phyloP scores from a whole-genome alignment of 2,888 invertebrate species.

The Brachypterus glaber region DNA sequence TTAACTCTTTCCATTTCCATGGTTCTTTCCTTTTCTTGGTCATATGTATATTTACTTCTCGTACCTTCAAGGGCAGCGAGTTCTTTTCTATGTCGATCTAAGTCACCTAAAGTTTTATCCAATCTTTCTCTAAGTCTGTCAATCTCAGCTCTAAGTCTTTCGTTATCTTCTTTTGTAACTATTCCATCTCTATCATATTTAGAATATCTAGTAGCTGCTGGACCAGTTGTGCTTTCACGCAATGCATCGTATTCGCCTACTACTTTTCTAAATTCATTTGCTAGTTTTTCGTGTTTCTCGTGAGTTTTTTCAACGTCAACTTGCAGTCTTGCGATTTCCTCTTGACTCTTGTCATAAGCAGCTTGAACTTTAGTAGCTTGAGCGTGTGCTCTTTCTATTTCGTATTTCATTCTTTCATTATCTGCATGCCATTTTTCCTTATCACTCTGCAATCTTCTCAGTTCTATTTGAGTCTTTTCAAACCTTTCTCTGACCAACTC shows the following conservation, averaged over 20 bases:
- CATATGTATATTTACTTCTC: constrained; percentile 70
- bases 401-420: constrained; percentile 74
- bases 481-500: constrained; percentile 83
- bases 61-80: constrained; percentile 67
- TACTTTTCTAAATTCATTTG: constrained; percentile 70
- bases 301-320: constrained; percentile 84
- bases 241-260: constrained; percentile 71
- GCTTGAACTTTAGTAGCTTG: constrained; percentile 78
- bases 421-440: constrained; percentile 80
- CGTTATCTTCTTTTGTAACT: constrained; percentile 66
- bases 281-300: constrained; percentile 80
- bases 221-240: constrained; percentile 62
- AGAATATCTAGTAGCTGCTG: constrained; percentile 53
- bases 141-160: constrained; percentile 67
- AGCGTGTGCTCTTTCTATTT: constrained; percentile 76
- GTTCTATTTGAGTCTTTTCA: constrained; percentile 79
- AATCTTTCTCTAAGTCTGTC: constrained; percentile 70
- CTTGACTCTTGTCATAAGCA: constrained; percentile 79
- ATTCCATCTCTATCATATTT: constrained; percentile 65
- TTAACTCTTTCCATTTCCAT: constrained; percentile 64
- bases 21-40: constrained; percentile 54
- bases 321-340: constrained; percentile 78
- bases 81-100: constrained; percentile 68
- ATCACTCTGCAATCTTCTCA: constrained; percentile 71
- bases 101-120: constrained; percentile 70